A percentile compares a stretch with the other conserved stretches of the same genome.
These are phyloP conservation scores for Pan paniscus DNA, from an alignment of 2,113 vertebrate species.

Conservation along the genomic window DNA sequence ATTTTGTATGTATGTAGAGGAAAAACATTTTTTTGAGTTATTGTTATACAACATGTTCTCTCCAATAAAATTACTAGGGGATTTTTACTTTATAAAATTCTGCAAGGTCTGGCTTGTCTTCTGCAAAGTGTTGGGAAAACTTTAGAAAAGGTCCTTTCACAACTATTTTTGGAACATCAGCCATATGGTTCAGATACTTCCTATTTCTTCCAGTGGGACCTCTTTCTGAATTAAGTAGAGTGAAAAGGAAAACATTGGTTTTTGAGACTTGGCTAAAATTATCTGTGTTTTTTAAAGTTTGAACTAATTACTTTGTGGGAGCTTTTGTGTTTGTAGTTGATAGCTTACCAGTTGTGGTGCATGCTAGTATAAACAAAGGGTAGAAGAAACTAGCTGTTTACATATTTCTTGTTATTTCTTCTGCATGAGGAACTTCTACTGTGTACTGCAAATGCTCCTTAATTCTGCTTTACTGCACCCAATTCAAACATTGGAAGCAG, in stretches of 20 bases:
- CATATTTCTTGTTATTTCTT: not conserved
- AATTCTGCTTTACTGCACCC: not conserved
- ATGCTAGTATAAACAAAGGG: not conserved
- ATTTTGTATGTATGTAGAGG: not conserved
- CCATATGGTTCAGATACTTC: not conserved
- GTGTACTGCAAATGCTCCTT: not conserved
- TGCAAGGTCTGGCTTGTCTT: not conserved
- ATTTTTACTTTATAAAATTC: slow-evolving; percentile 10
- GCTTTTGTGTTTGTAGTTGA: slow-evolving; percentile 9
- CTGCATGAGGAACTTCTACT: not conserved
- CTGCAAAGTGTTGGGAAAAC: not conserved
- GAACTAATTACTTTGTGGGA: slow-evolving; percentile 12
- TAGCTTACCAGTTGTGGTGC: not conserved
- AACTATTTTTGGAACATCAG: not conserved
- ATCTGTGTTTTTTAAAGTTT: not conserved
- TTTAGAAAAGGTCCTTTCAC: not conserved
- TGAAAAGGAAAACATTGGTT: not conserved
- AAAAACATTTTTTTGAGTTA: not conserved
- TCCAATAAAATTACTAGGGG: not conserved
- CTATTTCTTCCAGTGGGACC: not conserved
- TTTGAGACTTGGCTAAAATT: slow-evolving; percentile 40
- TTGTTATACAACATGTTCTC: not conserved
- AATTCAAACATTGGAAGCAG: not conserved
- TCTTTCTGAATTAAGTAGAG: slow-evolving; percentile 23
- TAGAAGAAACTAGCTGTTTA: not conserved